A percentile compares a stretch with the other conserved stretches of the same genome.
These are phyloP conservation scores for Pimephales promelas DNA, from an alignment of 2,113 vertebrate species.

Conservation along the genomic window DNA sequence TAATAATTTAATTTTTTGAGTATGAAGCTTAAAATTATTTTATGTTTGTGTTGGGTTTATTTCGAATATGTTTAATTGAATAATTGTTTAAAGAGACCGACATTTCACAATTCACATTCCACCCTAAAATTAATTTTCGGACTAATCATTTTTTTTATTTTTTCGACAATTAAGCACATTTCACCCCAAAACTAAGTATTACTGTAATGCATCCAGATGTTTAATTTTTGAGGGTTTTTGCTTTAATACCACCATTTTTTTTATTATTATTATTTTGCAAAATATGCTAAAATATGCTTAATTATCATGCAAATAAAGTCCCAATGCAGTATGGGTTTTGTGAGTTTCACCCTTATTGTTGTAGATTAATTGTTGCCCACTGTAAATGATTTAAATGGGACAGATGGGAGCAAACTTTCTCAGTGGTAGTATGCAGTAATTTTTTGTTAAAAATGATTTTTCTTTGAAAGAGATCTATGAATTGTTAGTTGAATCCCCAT, in stretches of 20 bases:
- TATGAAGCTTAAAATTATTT: no score
- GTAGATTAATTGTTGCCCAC: no score
- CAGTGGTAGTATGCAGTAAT: not conserved
- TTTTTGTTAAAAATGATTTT: not conserved
- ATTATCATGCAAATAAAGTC: not conserved
- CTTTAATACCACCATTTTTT: not conserved
- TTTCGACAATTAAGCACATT: not conserved
- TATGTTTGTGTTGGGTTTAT: no score
- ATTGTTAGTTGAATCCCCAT: not conserved
- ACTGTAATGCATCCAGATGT: not conserved
- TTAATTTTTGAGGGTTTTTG: not conserved
- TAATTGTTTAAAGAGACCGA: no score
- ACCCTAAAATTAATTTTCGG: not conserved
- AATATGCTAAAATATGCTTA: not conserved
- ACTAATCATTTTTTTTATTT: not conserved
- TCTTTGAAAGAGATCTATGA: not conserved
- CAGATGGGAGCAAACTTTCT: not conserved
- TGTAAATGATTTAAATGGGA: not conserved
- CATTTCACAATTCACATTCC: not conserved
- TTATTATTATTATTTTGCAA: not conserved
- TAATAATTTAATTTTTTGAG: no score
- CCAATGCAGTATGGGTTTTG: no score
- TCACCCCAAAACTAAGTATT: not conserved
- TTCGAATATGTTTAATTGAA: no score
- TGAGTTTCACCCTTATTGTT: no score